Evolutionary conservation across 37 sponge, comb jelly and placozoan species (phyloP).

Genomic region (Spongilla lacustris): DNA sequence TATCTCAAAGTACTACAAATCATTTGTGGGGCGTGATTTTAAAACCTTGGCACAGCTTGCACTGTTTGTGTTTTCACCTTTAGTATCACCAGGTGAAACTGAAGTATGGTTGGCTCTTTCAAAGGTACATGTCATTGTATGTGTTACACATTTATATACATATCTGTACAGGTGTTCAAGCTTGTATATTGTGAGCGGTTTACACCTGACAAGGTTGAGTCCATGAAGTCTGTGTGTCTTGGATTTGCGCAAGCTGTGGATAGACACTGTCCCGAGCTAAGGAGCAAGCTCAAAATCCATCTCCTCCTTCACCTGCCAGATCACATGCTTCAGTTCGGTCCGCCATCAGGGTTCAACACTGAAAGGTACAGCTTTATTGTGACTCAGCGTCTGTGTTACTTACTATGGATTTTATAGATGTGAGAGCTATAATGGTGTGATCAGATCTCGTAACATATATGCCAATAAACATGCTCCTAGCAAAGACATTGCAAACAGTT

Average conservation of each 20-base stretch:
- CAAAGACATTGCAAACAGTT: slow-evolving; percentile 33
- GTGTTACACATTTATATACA: no score
- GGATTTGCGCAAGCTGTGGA: slow-evolving; percentile 24
- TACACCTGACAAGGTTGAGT: neutral
- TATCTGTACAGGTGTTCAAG: no score
- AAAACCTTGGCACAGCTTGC: slow-evolving; percentile 50
- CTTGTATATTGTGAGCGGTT: no score
- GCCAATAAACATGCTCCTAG: slow-evolving; percentile 53
- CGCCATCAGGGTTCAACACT: slow-evolving; percentile 39
- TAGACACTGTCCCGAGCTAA: neutral
- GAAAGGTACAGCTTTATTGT: slow-evolving; percentile 36
- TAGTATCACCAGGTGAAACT: neutral
- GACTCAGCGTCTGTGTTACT: neutral
- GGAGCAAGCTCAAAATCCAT: slow-evolving; percentile 36
- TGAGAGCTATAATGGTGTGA: slow-evolving; percentile 45
- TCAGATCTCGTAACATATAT: slow-evolving; percentile 36
- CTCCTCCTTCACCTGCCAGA: slow-evolving; percentile 48
- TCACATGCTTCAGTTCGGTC: slow-evolving; percentile 48
- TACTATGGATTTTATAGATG: slow-evolving; percentile 20
- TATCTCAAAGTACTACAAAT: slow-evolving; percentile 7
- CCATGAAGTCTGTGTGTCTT: slow-evolving; percentile 7
- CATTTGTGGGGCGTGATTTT: slow-evolving; percentile 50
- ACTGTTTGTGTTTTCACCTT: slow-evolving; percentile 24
- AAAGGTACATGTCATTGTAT: slow-evolving; percentile 5
- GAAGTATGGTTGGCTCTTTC: slow-evolving; percentile 12